Conservation (phyloP, 2,113 vertebrate species). For the Capreolus pygargus region DNA sequence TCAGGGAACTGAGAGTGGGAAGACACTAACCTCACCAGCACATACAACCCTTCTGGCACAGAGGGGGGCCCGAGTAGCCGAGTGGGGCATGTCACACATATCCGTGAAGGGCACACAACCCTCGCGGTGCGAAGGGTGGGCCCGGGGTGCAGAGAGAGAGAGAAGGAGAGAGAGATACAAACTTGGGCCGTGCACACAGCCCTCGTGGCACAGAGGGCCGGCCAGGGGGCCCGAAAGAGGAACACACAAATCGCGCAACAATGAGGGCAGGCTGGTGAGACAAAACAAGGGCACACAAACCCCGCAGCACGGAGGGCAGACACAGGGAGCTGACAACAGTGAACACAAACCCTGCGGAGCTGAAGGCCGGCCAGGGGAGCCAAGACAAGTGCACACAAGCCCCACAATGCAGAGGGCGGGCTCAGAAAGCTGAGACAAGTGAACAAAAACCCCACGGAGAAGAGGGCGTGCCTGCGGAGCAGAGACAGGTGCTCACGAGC, state of each 20-base stretch:
- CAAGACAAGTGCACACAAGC: not conserved
- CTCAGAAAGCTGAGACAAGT: not conserved
- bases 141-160: accelerated
- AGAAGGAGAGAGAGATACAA: not conserved
- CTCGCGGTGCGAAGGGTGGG: accelerated
- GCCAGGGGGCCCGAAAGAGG: not conserved
- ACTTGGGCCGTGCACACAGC: not conserved
- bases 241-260: accelerated
- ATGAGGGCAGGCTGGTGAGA: not conserved
- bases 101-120: not conserved
- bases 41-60: not conserved
- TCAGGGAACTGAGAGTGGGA: not conserved
- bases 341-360: not conserved
- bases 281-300: not conserved
- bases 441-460: too few relatives aligned
- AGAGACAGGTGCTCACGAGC: not conserved
- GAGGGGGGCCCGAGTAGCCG: accelerated
- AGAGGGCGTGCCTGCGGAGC: not conserved
- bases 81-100: not conserved
- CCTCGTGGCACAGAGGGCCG: not conserved
- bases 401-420: not conserved
- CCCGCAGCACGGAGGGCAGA: accelerated
- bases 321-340: not conserved
- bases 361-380: not conserved
- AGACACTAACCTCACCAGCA: not conserved